Percentiles rank a stretch among this genome's conserved stretches.
phyloP scores from a whole-genome alignment of 2,113 vertebrate species.

The Climacteris rufus region DNA sequence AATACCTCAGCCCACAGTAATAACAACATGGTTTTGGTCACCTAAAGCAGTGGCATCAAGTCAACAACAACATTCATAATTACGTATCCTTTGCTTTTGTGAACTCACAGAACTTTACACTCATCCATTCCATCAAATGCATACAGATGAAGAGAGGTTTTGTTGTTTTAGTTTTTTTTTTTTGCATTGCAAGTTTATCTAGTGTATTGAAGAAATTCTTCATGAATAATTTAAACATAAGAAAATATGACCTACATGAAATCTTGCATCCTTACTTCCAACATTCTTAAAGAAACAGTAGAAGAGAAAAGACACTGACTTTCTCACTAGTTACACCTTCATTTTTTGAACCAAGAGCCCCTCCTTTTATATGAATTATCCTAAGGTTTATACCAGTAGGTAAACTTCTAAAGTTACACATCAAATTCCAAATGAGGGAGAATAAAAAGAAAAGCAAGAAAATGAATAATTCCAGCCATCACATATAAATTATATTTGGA shows the following conservation, averaged over 20 bases:
- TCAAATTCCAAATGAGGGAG: neutral
- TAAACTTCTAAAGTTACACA: neutral
- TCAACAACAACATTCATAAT: neutral
- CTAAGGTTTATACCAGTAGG: neutral
- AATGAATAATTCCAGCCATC: neutral
- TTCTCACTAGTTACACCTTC: neutral
- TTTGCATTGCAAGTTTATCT: neutral
- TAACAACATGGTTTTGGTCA: neutral
- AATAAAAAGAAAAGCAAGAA: neutral
- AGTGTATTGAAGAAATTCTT: neutral
- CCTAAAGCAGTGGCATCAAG: neutral
- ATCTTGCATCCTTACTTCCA: neutral
- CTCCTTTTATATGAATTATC: neutral
- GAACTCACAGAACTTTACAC: neutral
- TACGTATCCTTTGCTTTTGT: neutral
- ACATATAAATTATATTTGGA: neutral
- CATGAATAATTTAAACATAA: slow-evolving; percentile 38
- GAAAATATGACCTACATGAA: slow-evolving; percentile 18
- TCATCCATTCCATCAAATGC: neutral
- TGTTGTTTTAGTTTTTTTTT: neutral
- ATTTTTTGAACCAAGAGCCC: neutral
- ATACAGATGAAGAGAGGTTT: neutral
- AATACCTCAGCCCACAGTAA: neutral
- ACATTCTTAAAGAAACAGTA: neutral
- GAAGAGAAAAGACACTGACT: neutral